Base-by-base conservation (phyloP, 92 coral and sea anemone genomes). In the Hydrozoanthus gracilis region DNA sequence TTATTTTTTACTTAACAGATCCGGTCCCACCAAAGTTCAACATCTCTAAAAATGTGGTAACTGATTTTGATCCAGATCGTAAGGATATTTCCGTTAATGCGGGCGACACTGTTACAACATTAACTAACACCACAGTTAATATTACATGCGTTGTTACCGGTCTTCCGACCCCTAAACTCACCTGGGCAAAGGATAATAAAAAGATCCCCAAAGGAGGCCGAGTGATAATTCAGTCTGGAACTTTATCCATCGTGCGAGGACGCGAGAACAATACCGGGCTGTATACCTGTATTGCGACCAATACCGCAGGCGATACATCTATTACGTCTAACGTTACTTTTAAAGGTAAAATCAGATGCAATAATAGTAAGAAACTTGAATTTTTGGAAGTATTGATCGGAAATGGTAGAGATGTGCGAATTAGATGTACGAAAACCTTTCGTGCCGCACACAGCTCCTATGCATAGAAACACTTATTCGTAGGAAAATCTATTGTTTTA, bases 1-100 rank as follows among this genome's bases (percentile, higher is more conserved):
- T 2, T 58, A 58, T 0, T 70, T 44, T 72, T 4, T 44, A 47
- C 35, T 17, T 79, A n/a, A 11, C 85, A 80, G 85, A 80, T 64
- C 85, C 85, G 35, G 17, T 80, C 66, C 73, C 85, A 64, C 74
- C 85, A 1, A 47, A 49, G 51, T 47, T 80, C 60, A 80, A 80
- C 60, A 35, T 16, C 12, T 18, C 85, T 35, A 65, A 49, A 8
- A 80, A 35, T 10, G 85, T 18, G 15, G 52, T 66, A 49, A 65
- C 74, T 11, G 73, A 65, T 7, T 60, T 80, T 13, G 85, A 80
- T 12, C 60, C 85, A 47, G 47, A 17, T n/a, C 61, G 51, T 13
- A 65, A 80, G 62, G 17, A 70, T 18, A 17, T 65, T 3, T 64
- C 74, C 20, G 16, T 80, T 68, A 65, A 10, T 15, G 46, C 55